phyloP scores from a whole-genome alignment of 2,888 invertebrate genomes.

The Torymus aiolomorphi region DNA sequence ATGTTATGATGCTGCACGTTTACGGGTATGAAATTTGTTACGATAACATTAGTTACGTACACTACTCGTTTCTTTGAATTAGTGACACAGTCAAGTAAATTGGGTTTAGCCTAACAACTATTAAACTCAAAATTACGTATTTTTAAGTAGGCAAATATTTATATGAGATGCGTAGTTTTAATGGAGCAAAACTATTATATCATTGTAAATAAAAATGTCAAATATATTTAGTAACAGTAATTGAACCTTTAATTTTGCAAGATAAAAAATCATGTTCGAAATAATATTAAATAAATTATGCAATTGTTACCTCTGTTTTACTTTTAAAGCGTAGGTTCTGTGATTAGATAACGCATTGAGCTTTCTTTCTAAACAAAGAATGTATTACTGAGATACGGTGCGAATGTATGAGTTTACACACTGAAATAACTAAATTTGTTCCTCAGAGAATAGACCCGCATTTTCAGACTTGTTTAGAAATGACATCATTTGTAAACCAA shows the following conservation, averaged over 20 bases:
- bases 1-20: not conserved
- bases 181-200: not conserved
- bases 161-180: not conserved
- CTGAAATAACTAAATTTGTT: no score
- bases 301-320: no score
- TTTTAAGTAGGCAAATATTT: no score
- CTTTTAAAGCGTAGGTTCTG: no score
- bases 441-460: not conserved
- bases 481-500: constrained; percentile 6
- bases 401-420: not conserved
- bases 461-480: not conserved
- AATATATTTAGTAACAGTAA: no score
- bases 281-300: no score
- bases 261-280: no score
- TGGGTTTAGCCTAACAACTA: not conserved
- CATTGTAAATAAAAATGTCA: no score
- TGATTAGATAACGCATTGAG: no score
- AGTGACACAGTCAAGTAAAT: constrained; percentile 12
- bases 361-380: no score
- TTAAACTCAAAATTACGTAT: no score
- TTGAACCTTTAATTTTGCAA: no score
- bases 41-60: constrained; percentile 15
- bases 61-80: not conserved
- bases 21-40: constrained; percentile 1
- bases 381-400: not conserved